These are phyloP conservation scores for Notothenia rossii DNA, from an alignment of 2,113 vertebrate species.

Conservation along the genomic window DNA sequence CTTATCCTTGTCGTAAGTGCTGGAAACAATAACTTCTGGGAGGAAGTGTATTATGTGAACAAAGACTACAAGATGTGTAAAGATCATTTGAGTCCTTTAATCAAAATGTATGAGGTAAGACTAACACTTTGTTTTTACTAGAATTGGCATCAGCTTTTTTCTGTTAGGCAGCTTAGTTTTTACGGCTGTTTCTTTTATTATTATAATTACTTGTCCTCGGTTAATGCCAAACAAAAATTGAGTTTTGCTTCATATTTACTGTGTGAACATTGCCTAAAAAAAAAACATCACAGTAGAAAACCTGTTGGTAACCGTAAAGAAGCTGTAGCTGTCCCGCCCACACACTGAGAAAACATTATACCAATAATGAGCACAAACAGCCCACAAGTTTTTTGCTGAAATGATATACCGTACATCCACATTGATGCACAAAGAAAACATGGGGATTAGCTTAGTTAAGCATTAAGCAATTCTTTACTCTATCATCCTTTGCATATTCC, in stretches of 20 bases:
- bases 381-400: conserved; percentile 38
- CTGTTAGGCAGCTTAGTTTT: neutral
- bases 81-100: neutral
- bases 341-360: conserved; percentile 39
- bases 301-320: conserved; percentile 26
- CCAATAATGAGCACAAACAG: conserved; percentile 35
- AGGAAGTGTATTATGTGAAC: neutral
- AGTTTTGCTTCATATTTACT: neutral
- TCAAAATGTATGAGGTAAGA: neutral
- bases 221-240: neutral
- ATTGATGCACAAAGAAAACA: conserved; percentile 20
- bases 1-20: neutral
- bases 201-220: neutral
- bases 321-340: conserved; percentile 45
- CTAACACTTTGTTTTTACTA: neutral
- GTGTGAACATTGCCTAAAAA: conserved; percentile 5
- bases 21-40: neutral
- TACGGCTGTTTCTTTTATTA: neutral
- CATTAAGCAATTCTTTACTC: conserved; percentile 18
- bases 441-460: conserved; percentile 10
- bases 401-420: conserved; percentile 28
- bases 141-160: neutral
- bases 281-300: conserved; percentile 28
- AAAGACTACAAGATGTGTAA: neutral
- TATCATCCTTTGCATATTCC: conserved; percentile 30